These are phyloP conservation scores for Aphis craccivora DNA, from an alignment of 1,140 invertebrate species.

Conservation along the genomic window DNA sequence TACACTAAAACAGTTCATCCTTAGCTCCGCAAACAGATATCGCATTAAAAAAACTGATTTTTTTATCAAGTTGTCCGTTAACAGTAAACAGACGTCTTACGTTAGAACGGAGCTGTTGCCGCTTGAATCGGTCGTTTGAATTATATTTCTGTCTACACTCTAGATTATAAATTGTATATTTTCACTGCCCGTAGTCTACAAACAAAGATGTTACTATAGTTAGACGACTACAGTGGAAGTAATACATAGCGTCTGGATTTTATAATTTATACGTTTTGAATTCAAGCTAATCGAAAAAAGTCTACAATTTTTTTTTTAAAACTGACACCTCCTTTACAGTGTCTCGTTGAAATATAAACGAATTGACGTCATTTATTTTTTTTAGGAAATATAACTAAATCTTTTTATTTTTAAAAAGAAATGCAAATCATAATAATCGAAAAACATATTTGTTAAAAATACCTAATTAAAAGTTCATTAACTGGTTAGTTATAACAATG, in stretches of 20 bases:
- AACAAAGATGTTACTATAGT: background rate
- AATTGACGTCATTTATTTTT: background rate
- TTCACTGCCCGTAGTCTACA: background rate
- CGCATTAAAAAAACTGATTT: background rate
- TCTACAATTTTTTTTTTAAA: background rate
- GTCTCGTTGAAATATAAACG: background rate
- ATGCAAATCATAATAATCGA: background rate
- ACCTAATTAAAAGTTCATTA: no score
- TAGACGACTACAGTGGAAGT: background rate
- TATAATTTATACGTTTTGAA: background rate
- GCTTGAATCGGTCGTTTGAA: background rate
- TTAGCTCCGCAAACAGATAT: background rate
- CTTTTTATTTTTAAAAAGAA: background rate
- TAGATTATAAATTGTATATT: background rate
- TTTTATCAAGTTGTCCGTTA: background rate
- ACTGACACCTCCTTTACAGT: background rate
- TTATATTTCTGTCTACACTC: background rate
- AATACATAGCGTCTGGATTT: background rate
- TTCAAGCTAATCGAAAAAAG: background rate
- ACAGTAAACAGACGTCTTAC: background rate
- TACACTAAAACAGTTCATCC: background rate
- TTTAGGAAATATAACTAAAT: background rate
- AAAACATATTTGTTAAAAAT: no score
- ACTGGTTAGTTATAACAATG: no score
- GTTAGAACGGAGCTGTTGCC: background rate